Percentiles rank a stretch among this genome's conserved stretches.
phyloP scores from a whole-genome alignment of 1,140 invertebrate species.

The Proctacanthus coquilletti region DNA sequence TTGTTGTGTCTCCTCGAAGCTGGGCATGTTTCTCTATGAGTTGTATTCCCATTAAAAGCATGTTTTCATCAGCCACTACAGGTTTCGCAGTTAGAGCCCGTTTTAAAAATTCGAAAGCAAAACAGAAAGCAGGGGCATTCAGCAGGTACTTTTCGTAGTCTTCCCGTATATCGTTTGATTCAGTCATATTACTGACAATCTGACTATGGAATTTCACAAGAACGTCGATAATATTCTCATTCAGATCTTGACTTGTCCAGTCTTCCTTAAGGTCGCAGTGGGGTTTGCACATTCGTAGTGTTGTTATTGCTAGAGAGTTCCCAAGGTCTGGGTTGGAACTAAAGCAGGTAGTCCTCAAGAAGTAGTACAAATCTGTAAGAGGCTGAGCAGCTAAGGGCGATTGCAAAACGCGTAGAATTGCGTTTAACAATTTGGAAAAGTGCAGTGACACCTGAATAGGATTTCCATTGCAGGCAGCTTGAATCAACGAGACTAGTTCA shows the following conservation, averaged over 20 bases:
- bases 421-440: slow-evolving; percentile 43
- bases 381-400: slow-evolving; percentile 53
- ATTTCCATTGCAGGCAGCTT: slow-evolving; percentile 44
- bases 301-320: slow-evolving; percentile 43
- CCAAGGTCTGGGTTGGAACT: slow-evolving; percentile 32
- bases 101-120: slow-evolving; percentile 65
- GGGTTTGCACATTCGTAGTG: slow-evolving; percentile 53
- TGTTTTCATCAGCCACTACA: slow-evolving; percentile 36
- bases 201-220: slow-evolving; percentile 13
- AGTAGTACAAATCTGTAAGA: slow-evolving; percentile 42
- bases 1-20: slow-evolving; percentile 33
- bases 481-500: slow-evolving; percentile 44
- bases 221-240: slow-evolving; percentile 16
- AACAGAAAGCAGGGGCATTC: slow-evolving; percentile 61
- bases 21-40: slow-evolving; percentile 57
- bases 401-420: slow-evolving; percentile 44
- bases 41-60: slow-evolving; percentile 46
- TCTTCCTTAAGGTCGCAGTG: slow-evolving; percentile 57
- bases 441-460: slow-evolving; percentile 40
- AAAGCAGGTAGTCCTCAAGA: slow-evolving; percentile 38
- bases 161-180: slow-evolving; percentile 1
- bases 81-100: slow-evolving; percentile 36
- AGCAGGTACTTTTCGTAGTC: slow-evolving; percentile 31
- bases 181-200: too few relatives aligned
- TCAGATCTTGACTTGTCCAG: slow-evolving; percentile 62